Percentiles rank a stretch among this genome's conserved stretches.
Conservation (phyloP, 2,113 vertebrate species). For the Xyrauchen texanus region DNA sequence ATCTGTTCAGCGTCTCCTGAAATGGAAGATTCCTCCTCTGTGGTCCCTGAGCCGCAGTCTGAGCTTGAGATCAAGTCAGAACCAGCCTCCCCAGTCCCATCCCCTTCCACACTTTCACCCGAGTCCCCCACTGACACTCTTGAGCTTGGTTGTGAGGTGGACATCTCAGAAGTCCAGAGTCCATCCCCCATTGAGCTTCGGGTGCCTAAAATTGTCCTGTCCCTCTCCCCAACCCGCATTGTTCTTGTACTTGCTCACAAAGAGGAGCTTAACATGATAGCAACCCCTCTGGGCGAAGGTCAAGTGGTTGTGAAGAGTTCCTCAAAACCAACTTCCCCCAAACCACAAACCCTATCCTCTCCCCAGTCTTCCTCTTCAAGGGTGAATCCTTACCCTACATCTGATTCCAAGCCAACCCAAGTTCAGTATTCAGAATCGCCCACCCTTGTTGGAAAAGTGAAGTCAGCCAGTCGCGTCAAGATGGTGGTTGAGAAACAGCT, state of each 20-base stretch:
- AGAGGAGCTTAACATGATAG: conserved; percentile 47
- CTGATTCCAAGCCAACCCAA: neutral
- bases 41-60: conserved; percentile 66
- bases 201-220: conserved; percentile 65
- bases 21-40: neutral
- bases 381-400: conserved; percentile 1
- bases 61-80: conserved; percentile 74
- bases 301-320: neutral
- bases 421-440: conserved; percentile 41
- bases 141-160: conserved; percentile 76
- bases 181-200: conserved; percentile 49
- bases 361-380: neutral
- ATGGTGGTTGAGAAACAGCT: conserved; percentile 77
- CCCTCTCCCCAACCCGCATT: conserved; percentile 68
- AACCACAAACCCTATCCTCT: neutral
- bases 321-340: neutral
- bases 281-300: neutral
- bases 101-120: conserved; percentile 37
- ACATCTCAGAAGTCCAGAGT: conserved; percentile 66
- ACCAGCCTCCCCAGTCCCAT: conserved; percentile 60
- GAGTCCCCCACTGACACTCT: conserved; percentile 68
- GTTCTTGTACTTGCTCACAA: conserved; percentile 68
- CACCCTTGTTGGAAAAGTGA: conserved; percentile 23
- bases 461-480: conserved; percentile 63
- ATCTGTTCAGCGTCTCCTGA: neutral